Base-by-base conservation (phyloP, 2,888 invertebrate genomes). In the Julus scandinavius region DNA sequence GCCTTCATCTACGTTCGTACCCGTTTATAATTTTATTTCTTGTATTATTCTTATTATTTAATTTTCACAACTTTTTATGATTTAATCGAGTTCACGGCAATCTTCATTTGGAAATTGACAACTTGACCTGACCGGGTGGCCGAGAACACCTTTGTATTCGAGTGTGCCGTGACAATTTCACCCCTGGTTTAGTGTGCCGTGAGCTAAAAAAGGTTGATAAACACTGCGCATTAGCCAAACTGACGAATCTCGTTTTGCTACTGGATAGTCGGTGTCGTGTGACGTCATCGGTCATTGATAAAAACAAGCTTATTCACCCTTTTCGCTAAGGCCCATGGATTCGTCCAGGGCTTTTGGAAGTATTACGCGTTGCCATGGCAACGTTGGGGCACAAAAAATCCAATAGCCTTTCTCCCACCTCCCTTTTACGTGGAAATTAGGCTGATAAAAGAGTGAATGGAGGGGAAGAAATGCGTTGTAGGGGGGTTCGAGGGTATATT, bases 361-460 rank as follows among this genome's bases (percentile, higher is more conserved):
- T n/a, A 63, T 63, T 63, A 63, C n/a, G 63, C 63, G 63, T 63
- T 63, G 63, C 63, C 63, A n/a, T 63, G 63, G 63, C 63, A 63
- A 63, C 63, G n/a, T 2, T 20, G 15, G 20, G 6, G 7, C n/a
- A 49, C 17, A 63, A 63, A 63, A 63, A 63, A 63, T 63, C 20
- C 11, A 63, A 63, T n/a, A 63, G 6, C 63, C 63, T 63, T 20
- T 20, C 63, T 13, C 63, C 63, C 63, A n/a, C n/a, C n/a, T n/a
- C n/a, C 63, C 49, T 20, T 63, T 63, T 63, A 63, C 63, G 63
- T 2, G 1, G 63, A n/a, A 63, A 63, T 63, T 63, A n/a, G 2
- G 63, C 63, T n/a, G 63, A 63, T 13, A 63, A 63, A 63, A 63
- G 63, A 63, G 63, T 63, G 63, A 63, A 63, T 63, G 63, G 63